Base-by-base conservation (phyloP, 2,888 invertebrate species). In the Parnassius orleans region DNA sequence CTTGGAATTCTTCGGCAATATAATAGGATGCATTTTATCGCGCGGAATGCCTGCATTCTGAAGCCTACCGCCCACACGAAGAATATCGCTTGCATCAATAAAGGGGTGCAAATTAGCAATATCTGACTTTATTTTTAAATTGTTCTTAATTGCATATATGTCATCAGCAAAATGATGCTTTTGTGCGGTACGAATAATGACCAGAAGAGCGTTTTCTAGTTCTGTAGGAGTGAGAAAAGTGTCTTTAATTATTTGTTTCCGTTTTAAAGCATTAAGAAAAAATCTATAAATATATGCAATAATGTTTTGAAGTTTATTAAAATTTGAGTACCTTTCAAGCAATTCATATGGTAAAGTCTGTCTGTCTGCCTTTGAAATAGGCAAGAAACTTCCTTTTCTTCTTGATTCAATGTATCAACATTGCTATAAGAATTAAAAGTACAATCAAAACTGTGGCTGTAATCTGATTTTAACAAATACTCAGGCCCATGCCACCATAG, bases 1-100 rank as follows among this genome's bases (percentile, higher is more conserved):
- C 7, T 19, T 9, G 12, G 7, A 24, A 2, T 19, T 11, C 24
- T 46, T 55, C 2, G 55, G 55, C 7, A 55, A 12, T 3, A 44
- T 55, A 9, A 46, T 46, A 24, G 46, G 55, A 19, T 55, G 55
- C 46, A 46, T 55, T 19, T 55, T 55, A 9, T 55, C 55, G 46
- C 46, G 24, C 5, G 24, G n/a, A 9, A 55, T 15, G 10, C 10
- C 10, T 3, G 55, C 55, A 55, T 55, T 55, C 46, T 55, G 33
- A 9, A 55, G 12, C 2, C n/a, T n/a, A n/a, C n/a, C 55, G 3
- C 55, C 46, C 5, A 24, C 46, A 10, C 55, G 15, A 3, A 55
- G 10, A 9, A 46, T 7, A 12, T 10, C 9, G 19, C 24, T 24
- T 12, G 7, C n/a, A n/a, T n/a, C n/a, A 3, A 19, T 55, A 24